phyloP scores from a whole-genome alignment of 2,113 vertebrate genomes.

The Naja naja region DNA sequence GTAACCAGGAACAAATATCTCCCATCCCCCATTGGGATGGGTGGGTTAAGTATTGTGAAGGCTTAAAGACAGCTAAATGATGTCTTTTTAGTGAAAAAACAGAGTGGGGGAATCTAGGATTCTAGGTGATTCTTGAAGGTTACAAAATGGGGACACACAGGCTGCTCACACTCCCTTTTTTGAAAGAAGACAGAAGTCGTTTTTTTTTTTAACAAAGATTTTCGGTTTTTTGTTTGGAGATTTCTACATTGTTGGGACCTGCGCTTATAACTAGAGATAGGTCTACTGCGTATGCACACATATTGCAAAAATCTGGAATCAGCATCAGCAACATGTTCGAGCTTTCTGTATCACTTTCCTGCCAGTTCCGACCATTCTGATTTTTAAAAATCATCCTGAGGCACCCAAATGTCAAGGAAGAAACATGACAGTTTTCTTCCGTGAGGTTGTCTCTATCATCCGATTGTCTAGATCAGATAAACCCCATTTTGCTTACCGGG shows the following conservation, averaged over 20 bases:
- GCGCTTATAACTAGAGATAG: not conserved
- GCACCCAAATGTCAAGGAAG: not conserved
- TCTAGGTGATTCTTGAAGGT: not conserved
- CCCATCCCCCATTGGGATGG: not conserved
- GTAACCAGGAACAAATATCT: not conserved
- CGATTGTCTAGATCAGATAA: not conserved
- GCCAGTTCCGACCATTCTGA: not conserved
- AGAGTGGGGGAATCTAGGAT: not conserved
- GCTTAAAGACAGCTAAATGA: not conserved
- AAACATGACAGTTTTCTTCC: no score
- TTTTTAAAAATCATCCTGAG: not conserved
- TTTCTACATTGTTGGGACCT: not conserved
- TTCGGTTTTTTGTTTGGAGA: not conserved
- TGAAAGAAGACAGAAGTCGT: not conserved
- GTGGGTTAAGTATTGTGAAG: not conserved
- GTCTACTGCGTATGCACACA: not conserved
- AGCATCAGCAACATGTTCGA: not conserved
- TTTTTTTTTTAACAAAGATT: not conserved
- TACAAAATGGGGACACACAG: not conserved
- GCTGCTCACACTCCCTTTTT: not conserved
- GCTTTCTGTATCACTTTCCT: not conserved
- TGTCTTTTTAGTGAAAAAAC: not conserved
- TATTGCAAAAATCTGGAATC: not conserved
- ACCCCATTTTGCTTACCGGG: not conserved
- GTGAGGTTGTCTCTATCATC: not conserved